Evolutionary conservation across 2,113 vertebrate species (phyloP), one percentile per base, ranked within the genome.

Genomic region (Peromyscus maniculatus): DNA sequence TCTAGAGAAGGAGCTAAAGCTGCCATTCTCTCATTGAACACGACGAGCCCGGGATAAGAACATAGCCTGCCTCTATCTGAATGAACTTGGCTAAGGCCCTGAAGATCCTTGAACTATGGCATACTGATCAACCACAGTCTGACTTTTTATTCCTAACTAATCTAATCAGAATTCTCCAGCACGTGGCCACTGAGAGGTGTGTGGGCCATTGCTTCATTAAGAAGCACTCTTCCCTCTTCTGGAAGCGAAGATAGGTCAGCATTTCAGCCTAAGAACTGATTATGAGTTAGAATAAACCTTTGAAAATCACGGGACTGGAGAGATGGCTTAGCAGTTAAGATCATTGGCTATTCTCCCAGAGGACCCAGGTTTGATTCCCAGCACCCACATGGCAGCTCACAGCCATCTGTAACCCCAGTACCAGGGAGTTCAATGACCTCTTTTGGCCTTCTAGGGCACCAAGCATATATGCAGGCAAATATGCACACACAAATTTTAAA

Each of bases 161-260:
- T 16, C 36, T 66, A 33, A 43, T 57, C 28, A 91, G 59, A 75
- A 62, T 62, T 71, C 43, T 28, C 5, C 87, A 93, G 95, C 6
- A 93, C 79, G 82, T 96, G 95, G 88, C 82, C 89, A 69, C 92
- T 69, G 62, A 5, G 94, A 98, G 96, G 86, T 91, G 79, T 78
- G 17, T 24, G 78, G 55, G 46, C 22, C 62, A 0, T 19, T 0
- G 0, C 2, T 26, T 94, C 88, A 28, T 11, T 72, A 64, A 93
- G 93, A 89, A 93, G 67, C 0, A 0, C 2, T 71, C 43, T 95
- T 95, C 67, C 31, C 21, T 62, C 31, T 22, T 5, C 36, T 59
- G 55, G 91, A 26, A 66, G 26, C n/a, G 59, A n/a, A 43, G 89
- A 59, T 43, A 15, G 87, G 33, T 89, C 46, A 91, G 87, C 43